Base-by-base conservation (phyloP, 2,113 vertebrate genomes). In the Erinaceus europaeus region DNA sequence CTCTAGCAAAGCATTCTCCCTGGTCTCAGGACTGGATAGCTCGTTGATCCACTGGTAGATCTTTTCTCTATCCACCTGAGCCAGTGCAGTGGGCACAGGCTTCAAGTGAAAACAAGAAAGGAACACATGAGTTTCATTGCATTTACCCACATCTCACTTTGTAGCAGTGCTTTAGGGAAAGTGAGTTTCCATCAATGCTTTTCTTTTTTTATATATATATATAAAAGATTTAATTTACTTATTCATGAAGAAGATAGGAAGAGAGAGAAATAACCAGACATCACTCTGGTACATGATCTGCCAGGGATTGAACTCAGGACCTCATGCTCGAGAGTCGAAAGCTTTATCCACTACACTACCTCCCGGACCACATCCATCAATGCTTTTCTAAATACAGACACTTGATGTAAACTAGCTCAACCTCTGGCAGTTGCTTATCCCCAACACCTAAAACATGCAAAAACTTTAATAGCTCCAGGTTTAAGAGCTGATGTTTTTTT, bases 41-140 rank as follows among this genome's bases (percentile, higher is more conserved):
- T 99, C 99, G 46, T 99, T 99, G 96, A 99, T 99, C 99, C 99
- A 99, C 40, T 99, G 99, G 93, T 99, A 99, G 95, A 99, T 99
- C 96, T 99, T 99, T 89, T 99, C 99, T 15, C 99, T 96, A 95
- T 99, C 99, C 78, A 99, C 99, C 92, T 99, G 99, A 61, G 98
- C 98, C 96, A 99, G 96, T 3, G 98, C 98, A 75, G 99, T 98
- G 89, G 98, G 98, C 96, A 99, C 99, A 94, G 98, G 98, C 99
- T 99, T 90, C 8, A 89, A 20, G 77, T 90, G 42, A 96, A 84
- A 38, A 38, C 0, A 94, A 88, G 75, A 94, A 32, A 90, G 55
- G 14, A 83, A 93, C 85, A 81, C 27, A 27, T 84, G 27, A 61
- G 25, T 91, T 89, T 40, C n/a, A 64, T 86, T 88, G 86, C 4